A percentile compares a stretch with the other conserved stretches of the same genome.
These are phyloP conservation scores for Microctenopoma steveboyesi DNA, from an alignment of 2,797 vertebrate species.

Conservation along the genomic window DNA sequence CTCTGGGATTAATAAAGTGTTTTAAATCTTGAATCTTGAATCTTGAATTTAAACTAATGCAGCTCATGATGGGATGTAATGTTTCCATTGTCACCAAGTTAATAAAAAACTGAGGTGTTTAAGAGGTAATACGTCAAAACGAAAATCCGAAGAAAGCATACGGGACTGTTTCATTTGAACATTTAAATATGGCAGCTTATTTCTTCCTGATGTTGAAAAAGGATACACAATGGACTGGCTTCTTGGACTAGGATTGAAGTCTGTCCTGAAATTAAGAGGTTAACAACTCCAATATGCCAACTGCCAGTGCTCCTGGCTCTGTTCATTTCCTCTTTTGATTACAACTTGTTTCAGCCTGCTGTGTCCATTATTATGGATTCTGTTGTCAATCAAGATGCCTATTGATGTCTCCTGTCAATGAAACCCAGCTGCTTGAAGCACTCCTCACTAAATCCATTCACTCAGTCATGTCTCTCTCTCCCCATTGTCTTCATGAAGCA, in stretches of 20 bases:
- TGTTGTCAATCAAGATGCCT: constrained; percentile 43
- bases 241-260: background rate
- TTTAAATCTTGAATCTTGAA: no score
- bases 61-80: constrained; percentile 21
- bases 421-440: constrained; percentile 23
- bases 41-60: constrained; percentile 12
- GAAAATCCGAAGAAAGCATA: background rate
- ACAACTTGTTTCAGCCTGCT: background rate
- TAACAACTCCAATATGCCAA: background rate
- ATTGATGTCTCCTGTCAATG: constrained; percentile 41
- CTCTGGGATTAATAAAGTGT: no score
- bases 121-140: background rate
- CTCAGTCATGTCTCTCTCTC: constrained; percentile 33
- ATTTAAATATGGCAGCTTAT: background rate
- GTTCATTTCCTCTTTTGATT: constrained; percentile 9
- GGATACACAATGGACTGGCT: background rate
- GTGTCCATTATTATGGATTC: constrained; percentile 12
- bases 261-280: background rate
- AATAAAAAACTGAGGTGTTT: constrained; percentile 24
- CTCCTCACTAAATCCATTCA: constrained; percentile 34
- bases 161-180: background rate
- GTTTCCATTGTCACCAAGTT: constrained; percentile 21
- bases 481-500: constrained; percentile 28
- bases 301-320: background rate
- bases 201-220: background rate